Base-by-base conservation (phyloP, 2,797 vertebrate species). In the Fundulus diaphanus region DNA sequence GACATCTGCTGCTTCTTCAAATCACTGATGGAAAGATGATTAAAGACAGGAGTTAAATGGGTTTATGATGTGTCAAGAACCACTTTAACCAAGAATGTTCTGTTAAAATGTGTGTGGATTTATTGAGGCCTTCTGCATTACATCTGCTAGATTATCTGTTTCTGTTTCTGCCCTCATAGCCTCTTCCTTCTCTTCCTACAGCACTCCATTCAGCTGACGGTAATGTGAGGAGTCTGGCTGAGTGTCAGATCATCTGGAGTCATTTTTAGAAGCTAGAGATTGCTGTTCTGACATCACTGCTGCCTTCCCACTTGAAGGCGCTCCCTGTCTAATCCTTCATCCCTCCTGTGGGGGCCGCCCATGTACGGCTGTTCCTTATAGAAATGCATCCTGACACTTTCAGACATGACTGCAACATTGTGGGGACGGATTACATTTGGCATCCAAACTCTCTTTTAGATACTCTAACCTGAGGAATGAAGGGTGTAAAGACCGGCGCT, bases 221-320 rank as follows among this genome's bases (percentile, higher is more conserved):
- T 93, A 95, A 95, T 93, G 88, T 93, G 92, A 94, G 89, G 88
- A 93, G 85, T 90, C 87, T 82, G 80, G 79, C 84, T 56, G 40
- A 3, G 72, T 65, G 72, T 88, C 82, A 92, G 63, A 91, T 91
- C 86, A 85, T 90, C 89, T 85, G 87, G 83, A 86, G 91, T 85
- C 81, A 92, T 90, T 93, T 94, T 93, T 92, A 94, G 92, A 91
- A 86, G 57, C 85, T 74, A 73, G 59, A 73, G 78, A 86, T 76
- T 40, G 72, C 42, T 0, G 15, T 42, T 0, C 83, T 90, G 88
- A 91, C 89, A 90, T 90, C 89, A 90, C 72, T 68, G 24, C 65
- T 22, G 31, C 31, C 70, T 49, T 65, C 74, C 69, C 76, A 68
- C 76, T 72, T 42, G 74, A 80, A 86, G 77, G 82, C 63, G 33